A percentile compares a stretch with the other conserved stretches of the same genome.
These are phyloP conservation scores for Tapera naevia DNA, from an alignment of 2,797 vertebrate genomes.

Conservation along the genomic window DNA sequence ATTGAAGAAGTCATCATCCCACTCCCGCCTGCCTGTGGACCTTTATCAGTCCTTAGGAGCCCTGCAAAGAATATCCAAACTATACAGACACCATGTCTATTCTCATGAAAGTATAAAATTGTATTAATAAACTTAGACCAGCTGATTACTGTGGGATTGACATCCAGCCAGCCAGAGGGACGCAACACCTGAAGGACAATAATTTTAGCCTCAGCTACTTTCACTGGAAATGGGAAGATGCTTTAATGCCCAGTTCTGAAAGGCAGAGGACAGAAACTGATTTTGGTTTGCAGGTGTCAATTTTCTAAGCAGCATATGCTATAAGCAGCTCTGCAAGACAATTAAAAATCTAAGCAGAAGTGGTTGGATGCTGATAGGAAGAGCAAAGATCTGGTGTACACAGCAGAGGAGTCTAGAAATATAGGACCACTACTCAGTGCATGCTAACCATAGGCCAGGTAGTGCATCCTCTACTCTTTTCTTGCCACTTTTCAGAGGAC, in stretches of 20 bases:
- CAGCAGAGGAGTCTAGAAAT: too few relatives aligned
- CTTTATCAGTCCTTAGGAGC: background rate
- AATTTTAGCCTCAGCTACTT: background rate
- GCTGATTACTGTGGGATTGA: background rate
- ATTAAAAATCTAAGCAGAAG: background rate
- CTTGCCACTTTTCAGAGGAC: background rate
- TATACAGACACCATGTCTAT: background rate
- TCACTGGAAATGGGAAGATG: background rate
- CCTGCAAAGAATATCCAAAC: background rate
- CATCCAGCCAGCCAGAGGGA: background rate
- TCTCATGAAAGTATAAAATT: background rate
- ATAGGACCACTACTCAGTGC: background rate
- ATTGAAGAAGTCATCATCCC: background rate
- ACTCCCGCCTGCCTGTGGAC: background rate
- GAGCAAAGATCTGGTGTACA: background rate
- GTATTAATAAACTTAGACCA: slow-evolving; percentile 17
- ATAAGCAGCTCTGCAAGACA: background rate
- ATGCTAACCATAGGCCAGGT: background rate
- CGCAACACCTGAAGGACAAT: background rate
- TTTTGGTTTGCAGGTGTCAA: background rate
- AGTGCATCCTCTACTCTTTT: background rate
- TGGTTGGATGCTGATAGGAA: background rate
- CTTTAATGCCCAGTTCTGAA: background rate
- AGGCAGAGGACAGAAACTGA: background rate
- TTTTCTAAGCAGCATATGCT: background rate